Conservation (phyloP, 2,113 vertebrate species). For the Psittacara wagleri region DNA sequence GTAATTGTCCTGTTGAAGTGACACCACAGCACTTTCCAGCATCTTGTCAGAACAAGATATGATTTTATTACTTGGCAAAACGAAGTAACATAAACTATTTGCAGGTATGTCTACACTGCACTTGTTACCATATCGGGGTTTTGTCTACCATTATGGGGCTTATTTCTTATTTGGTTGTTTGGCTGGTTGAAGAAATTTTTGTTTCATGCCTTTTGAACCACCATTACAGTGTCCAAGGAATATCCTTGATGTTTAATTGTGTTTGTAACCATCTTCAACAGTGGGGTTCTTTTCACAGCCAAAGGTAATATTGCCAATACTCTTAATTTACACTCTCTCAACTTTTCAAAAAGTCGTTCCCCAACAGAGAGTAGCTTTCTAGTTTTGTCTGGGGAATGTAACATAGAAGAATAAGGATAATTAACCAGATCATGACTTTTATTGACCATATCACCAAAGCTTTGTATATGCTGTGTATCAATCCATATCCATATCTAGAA, state of each 20-base stretch:
- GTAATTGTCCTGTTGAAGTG: neutral
- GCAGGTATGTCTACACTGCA: rapidly evolving
- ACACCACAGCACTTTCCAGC: neutral
- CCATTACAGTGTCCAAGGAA: neutral
- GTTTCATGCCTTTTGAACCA: neutral
- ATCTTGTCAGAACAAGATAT: neutral
- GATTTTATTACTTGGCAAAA: neutral
- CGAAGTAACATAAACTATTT: neutral
- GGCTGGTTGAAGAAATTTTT: neutral
- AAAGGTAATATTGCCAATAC: neutral
- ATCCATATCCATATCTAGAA: neutral
- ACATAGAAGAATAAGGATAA: neutral
- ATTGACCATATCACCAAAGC: neutral
- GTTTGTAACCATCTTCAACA: neutral
- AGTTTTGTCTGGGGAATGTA: neutral
- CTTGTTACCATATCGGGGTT: neutral
- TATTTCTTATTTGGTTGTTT: neutral
- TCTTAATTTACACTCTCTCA: neutral
- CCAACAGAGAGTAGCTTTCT: neutral
- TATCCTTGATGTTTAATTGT: neutral
- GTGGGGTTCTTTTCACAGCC: neutral
- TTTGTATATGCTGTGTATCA: neutral
- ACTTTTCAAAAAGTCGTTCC: neutral
- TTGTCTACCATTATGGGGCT: neutral
- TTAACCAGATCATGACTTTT: neutral